Evolutionary conservation across 2,113 vertebrate species (phyloP), one percentile per base, ranked within the genome.

Genomic region (Brachirus orientalis): DNA sequence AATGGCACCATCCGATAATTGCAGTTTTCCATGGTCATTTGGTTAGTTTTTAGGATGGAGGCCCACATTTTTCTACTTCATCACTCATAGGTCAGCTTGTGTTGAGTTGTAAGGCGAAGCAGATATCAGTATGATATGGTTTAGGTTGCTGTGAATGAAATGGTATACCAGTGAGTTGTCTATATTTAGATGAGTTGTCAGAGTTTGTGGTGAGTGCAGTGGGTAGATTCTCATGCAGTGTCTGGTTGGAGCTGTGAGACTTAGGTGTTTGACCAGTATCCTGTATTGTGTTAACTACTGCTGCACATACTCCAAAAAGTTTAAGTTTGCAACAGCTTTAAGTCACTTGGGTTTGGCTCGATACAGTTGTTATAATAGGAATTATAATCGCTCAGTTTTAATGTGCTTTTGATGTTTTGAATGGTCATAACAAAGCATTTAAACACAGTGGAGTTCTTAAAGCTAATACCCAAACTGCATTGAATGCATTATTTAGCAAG

Each of bases 181-280:
- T 88, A 84, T 85, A 73, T 86, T 88, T 88, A 89, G 87, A 75
- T 2, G 59, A 45, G 57, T 8, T 46, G 60, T 75, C 64, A 58
- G 63, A 43, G 57, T 43, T 28, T 44, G 16, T 11, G 17, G 20
- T 20, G 36, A 55, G 48, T 28, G 58, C 38, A 46, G 52, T 46
- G 53, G 53, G 14, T 10, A 44, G 75, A n/a, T 51, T 44, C 64
- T 74, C 60, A 9, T 10, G 12, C 63, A 18, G 53, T 1, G 10
- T 22, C 22, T 8, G 43, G 10, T 50, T 43, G 48, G 10, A 35
- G 16, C 50, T 47, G 16, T 28, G 38, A 69, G 18, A 17, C 20
- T 19, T 20, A 51, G 11, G 28, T 37, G 11, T 59, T 6, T 46
- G 20, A 7, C 7, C 11, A 17, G 8, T 55, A 0, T 38, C 56